A percentile compares a stretch with the other conserved stretches of the same genome.
These are phyloP conservation scores for Baccha elongata DNA, from an alignment of 2,888 invertebrate genomes.

Conservation along the genomic window DNA sequence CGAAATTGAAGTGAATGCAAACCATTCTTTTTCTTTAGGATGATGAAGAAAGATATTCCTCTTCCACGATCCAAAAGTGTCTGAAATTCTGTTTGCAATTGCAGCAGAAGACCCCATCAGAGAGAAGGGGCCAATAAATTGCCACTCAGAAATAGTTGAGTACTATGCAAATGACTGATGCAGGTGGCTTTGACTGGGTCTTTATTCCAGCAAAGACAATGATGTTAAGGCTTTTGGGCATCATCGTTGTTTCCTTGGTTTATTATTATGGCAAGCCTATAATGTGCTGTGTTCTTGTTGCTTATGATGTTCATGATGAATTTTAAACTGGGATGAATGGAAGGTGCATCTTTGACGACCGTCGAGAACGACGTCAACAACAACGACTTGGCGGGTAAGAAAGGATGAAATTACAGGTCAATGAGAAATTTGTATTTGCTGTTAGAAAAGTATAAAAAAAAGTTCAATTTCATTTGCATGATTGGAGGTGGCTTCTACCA, in stretches of 20 bases:
- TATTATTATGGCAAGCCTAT: constrained; percentile 44
- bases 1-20: constrained; percentile 52
- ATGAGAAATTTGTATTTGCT: constrained; percentile 40
- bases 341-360: constrained; percentile 38
- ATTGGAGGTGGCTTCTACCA: constrained; percentile 32
- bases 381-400: constrained; percentile 8
- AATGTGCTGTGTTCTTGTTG: constrained; percentile 20
- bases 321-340: constrained; percentile 31
- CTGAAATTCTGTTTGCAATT: constrained; percentile 31
- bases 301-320: constrained; percentile 40
- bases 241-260: constrained; percentile 30
- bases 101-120: not conserved
- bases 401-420: constrained; percentile 64
- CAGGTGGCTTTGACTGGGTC: constrained; percentile 65
- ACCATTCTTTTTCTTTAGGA: constrained; percentile 22
- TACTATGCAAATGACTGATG: constrained; percentile 73
- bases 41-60: constrained; percentile 30
- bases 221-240: constrained; percentile 56
- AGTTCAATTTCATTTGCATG: constrained; percentile 68
- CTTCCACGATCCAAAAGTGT: constrained; percentile 34
- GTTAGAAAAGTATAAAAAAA: not conserved
- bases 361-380: constrained; percentile 30
- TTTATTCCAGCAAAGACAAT: constrained; percentile 46
- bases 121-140: constrained; percentile 58
- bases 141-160: constrained; percentile 73